Conservation (phyloP, 2,113 vertebrate species). For the Collichthys lucidus region DNA sequence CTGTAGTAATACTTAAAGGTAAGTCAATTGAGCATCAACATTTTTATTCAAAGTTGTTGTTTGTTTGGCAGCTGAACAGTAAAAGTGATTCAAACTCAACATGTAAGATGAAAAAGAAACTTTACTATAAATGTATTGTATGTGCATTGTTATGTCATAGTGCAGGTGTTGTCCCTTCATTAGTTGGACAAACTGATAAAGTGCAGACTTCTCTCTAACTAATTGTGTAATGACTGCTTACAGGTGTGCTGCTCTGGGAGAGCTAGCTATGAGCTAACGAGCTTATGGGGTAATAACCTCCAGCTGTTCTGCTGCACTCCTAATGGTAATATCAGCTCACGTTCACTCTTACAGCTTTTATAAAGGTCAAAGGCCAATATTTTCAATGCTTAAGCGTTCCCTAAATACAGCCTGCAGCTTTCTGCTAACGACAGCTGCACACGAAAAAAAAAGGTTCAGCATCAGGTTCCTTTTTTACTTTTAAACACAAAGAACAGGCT, state of each 20-base stretch:
- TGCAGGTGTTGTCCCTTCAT: background rate
- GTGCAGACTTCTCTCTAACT: background rate
- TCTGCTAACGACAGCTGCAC: background rate
- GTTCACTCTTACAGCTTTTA: background rate
- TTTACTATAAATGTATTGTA: background rate
- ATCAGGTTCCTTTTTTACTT: conserved; percentile 26
- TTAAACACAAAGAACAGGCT: background rate
- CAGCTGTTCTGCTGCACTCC: conserved; percentile 46
- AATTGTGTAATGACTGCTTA: background rate
- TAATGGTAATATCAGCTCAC: conserved; percentile 10
- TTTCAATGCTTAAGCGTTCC: conserved; percentile 7
- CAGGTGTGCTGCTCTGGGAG: conserved; percentile 28
- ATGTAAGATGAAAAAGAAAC: background rate
- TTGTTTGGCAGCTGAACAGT: no score
- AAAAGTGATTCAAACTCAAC: background rate
- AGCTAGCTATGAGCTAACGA: conserved; percentile 28
- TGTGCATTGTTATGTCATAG: background rate
- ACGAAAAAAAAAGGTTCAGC: conserved; percentile 6
- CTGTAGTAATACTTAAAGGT: no score
- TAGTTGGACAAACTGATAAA: conserved; percentile 4
- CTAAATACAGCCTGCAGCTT: conserved; percentile 3
- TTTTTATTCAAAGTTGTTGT: no score
- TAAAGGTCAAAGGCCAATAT: conserved; percentile 30
- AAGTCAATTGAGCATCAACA: no score
- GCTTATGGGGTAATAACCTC: conserved; percentile 41